phyloP scores from a whole-genome alignment of 2,797 vertebrate genomes.

The Rallus crepitans region DNA sequence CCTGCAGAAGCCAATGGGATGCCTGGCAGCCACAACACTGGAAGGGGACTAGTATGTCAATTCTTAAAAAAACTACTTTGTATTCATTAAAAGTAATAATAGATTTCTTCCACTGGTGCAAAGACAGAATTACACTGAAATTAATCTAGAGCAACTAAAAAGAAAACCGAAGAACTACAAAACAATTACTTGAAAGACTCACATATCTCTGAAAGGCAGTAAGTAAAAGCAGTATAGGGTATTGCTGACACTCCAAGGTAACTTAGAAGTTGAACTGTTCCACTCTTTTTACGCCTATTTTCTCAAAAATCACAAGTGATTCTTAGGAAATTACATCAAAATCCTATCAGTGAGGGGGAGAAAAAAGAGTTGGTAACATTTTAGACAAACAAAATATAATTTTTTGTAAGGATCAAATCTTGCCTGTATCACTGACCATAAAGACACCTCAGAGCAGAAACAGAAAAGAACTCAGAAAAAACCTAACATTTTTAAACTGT shows the following conservation, averaged over 20 bases:
- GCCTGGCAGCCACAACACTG: background rate
- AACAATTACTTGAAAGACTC: background rate
- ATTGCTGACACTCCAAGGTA: background rate
- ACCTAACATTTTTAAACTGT: background rate
- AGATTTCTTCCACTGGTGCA: conserved; percentile 71
- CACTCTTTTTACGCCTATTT: background rate
- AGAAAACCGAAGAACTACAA: background rate
- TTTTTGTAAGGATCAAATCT: background rate
- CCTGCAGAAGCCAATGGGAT: background rate
- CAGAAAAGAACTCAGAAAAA: background rate
- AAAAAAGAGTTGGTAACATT: background rate
- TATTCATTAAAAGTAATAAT: background rate
- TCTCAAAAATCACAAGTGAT: background rate
- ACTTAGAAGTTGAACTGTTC: background rate
- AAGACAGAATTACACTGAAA: conserved; percentile 35
- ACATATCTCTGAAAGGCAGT: background rate
- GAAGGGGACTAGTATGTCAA: background rate
- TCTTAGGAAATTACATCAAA: background rate
- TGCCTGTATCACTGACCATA: background rate
- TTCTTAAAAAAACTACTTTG: background rate
- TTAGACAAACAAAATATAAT: background rate
- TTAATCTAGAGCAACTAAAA: background rate
- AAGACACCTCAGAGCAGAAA: background rate
- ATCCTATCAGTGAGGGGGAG: background rate
- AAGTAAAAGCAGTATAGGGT: background rate